Base-by-base conservation (phyloP, 2,113 vertebrate species). In the Neodontobutis hainanensis region DNA sequence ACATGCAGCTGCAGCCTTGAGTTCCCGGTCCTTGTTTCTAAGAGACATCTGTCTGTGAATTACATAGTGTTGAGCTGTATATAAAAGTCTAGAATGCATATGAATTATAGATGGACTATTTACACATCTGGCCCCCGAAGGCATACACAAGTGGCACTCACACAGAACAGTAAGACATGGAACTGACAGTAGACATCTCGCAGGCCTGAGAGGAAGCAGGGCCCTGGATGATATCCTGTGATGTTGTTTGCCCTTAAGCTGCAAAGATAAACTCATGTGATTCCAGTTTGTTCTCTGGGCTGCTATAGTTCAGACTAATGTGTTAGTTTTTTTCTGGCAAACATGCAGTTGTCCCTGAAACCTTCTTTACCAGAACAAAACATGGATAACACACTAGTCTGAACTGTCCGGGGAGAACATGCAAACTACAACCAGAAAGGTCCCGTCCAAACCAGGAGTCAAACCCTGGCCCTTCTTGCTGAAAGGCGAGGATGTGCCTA, bases 61-160 rank as follows among this genome's bases (percentile, higher is more conserved):
- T 38, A 40, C 44, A 73, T 61, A 52, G 66, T 50, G 50, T 42
- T 27, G 27, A 65, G 63, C 46, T 68, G 60, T 32, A 72, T 77
- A 77, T 73, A 77, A 61, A 65, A 73, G 59, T 65, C 53, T 73
- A 57, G 16, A 60, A 71, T 67, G 44, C 19, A 9, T 70, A 63
- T 87, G 55, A 83, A 87, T 85, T 81, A 86, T 87, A 63, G 56
- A 88, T 87, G 80, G 45, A 38, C 65, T 86, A 78, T 86, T 79
- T 84, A 75, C 75, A 82, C 59, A 75, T 69, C 44, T 15, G 58
- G 35, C 50, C 73, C 65, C 61, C 36, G n/a, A n/a, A 19, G 76
- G 68, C 78, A 51, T 27, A 38, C 47, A 15, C 9, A 52, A 52
- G 27, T 34, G 50, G n/a, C n/a, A n/a, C 27, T 34, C 9, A 6